Percentiles rank a stretch among this genome's conserved stretches.
phyloP scores from a whole-genome alignment of 1,140 invertebrate species.

The Dinothrombium tinctorium region DNA sequence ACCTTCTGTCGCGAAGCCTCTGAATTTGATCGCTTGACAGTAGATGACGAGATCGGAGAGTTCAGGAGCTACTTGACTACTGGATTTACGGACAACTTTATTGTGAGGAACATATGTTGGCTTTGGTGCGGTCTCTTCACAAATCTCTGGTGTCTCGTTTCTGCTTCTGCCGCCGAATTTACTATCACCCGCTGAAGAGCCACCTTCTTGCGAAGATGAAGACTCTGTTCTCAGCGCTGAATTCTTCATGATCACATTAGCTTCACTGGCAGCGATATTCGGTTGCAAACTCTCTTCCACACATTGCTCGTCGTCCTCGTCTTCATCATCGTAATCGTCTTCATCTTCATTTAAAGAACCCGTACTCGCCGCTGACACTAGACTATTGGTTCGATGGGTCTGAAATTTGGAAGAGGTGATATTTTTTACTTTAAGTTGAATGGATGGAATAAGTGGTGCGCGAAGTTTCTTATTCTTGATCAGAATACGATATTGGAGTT shows the following conservation, averaged over 20 bases:
- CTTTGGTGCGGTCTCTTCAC: neutral
- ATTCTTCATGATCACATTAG: neutral
- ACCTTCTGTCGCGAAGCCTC: neutral
- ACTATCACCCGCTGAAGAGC: neutral
- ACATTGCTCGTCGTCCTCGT: constrained; percentile 21
- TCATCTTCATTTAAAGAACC: constrained; percentile 57
- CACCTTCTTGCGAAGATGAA: constrained; percentile 3
- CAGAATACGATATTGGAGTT: constrained; percentile 25
- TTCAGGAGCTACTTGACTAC: constrained; percentile 7
- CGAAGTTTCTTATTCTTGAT: constrained; percentile 25
- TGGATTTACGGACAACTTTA: constrained; percentile 2
- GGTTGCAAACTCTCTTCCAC: neutral
- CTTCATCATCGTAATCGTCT: constrained; percentile 64
- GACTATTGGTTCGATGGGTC: constrained; percentile 31
- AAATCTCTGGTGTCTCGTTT: neutral
- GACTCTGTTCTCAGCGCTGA: constrained; percentile 1
- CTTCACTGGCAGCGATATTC: neutral
- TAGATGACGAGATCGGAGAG: constrained; percentile 10
- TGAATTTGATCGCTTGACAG: constrained; percentile 8
- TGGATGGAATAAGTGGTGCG: constrained; percentile 1
- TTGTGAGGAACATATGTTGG: too few species aligned
- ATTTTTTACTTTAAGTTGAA: constrained; percentile 28
- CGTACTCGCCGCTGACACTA: constrained; percentile 44
- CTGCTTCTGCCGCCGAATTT: neutral
- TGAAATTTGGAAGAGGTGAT: constrained; percentile 4